Base-by-base conservation (phyloP, 2,797 vertebrate species). In the Oreonectes daqikongensis region DNA sequence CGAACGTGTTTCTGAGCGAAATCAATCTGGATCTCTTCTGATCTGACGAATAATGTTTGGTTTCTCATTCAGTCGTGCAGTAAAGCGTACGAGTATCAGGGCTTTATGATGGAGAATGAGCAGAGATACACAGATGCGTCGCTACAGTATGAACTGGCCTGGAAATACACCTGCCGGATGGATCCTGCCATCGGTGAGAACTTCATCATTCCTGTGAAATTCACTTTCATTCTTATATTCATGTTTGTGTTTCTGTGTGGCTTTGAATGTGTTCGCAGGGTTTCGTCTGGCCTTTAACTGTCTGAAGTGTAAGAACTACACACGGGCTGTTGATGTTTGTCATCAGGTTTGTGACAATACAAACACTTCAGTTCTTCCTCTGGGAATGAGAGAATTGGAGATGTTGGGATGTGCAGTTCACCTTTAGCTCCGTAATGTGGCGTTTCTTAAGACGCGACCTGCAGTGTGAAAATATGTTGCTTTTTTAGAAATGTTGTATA, bases 221-320 rank as follows among this genome's bases (percentile, higher is more conserved):
- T 2, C 35, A 17, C 38, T 12, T 11, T 42, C 11, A 14, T 42
- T 42, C 40, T 42, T 4, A 42, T 12, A 42, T n/a, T n/a, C n/a
- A n/a, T n/a, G n/a, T n/a, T n/a, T n/a, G n/a, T n/a, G n/a, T n/a
- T n/a, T n/a, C n/a, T n/a, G n/a, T n/a, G n/a, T n/a, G n/a, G n/a
- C n/a, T 60, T 22, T 57, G 66, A 18, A 38, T 79, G 40, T 76
- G 5, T 6, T 78, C 18, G 48, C 84, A 94, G 91, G 90, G 63
- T 94, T 92, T 83, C 90, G 85, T 63, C 89, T 93, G 0, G 91
- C 93, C 53, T 94, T 94, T 81, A 94, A 92, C 85, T 92, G 91
- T 72, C 77, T 93, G 83, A 93, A 94, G 85, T 87, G 73, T 63
- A 92, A 91, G 85, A 90, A 86, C 28, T 91, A 88, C 46, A 86